Evolutionary conservation across 2,888 invertebrate species (phyloP).

Genomic region (Gerris lacustris): DNA sequence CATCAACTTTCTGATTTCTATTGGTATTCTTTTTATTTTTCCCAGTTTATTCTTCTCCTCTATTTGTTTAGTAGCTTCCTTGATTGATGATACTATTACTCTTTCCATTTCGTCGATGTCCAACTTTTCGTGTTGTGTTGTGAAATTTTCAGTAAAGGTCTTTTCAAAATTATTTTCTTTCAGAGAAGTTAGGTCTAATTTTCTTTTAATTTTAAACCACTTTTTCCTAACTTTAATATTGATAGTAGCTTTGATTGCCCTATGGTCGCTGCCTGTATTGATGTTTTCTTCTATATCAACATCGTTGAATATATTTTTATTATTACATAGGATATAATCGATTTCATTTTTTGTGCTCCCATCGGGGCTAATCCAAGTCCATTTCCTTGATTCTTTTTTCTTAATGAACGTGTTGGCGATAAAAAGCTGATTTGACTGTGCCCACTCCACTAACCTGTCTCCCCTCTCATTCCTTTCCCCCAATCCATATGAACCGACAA

Average conservation of each 20-base stretch:
- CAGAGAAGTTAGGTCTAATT: not conserved
- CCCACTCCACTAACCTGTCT: not conserved
- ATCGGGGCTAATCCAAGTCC: not conserved
- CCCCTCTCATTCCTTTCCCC: constrained; percentile 6
- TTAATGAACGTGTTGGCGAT: not conserved
- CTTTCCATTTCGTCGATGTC: not conserved
- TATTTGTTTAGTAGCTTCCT: not conserved
- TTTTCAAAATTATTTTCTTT: not conserved
- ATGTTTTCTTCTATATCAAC: not conserved
- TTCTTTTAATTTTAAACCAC: not conserved
- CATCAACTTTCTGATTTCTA: constrained; percentile 1
- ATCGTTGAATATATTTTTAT: not conserved
- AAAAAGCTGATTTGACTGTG: not conserved
- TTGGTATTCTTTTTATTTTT: constrained; percentile 13
- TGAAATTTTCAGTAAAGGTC: not conserved
- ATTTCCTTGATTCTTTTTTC: not conserved
- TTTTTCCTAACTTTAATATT: not conserved
- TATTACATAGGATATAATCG: not conserved
- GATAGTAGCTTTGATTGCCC: not conserved
- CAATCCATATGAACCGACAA: not conserved
- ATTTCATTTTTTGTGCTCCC: not conserved
- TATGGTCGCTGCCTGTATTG: constrained; percentile 2
- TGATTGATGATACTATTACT: not conserved
- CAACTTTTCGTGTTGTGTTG: no score
- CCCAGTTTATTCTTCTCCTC: not conserved